A percentile compares a stretch with the other conserved stretches of the same genome.
Conservation (phyloP, 2,113 vertebrate species). For the Sebastes schlegelii region DNA sequence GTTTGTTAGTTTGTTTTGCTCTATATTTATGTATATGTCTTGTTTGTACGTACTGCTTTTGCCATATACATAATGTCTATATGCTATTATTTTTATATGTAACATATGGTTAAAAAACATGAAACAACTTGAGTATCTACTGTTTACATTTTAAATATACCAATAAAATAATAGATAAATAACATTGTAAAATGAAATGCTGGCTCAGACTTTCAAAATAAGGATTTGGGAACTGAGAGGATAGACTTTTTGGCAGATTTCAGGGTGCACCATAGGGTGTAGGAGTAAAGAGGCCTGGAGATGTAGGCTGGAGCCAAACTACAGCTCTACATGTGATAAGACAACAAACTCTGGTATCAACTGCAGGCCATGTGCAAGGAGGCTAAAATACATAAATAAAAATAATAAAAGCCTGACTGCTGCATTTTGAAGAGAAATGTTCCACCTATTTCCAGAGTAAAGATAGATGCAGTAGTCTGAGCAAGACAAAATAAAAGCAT, state of each 20-base stretch:
- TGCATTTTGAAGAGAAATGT: not conserved
- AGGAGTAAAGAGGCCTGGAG: slow-evolving; percentile 2
- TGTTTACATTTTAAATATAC: too few species aligned
- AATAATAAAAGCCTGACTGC: not conserved
- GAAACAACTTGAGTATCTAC: too few species aligned
- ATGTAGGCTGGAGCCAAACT: slow-evolving; percentile 9
- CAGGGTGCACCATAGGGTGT: not conserved
- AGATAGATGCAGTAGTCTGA: not conserved
- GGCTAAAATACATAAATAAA: not conserved
- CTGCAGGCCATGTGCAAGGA: not conserved
- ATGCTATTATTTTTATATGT: too few species aligned
- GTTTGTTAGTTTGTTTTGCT: too few species aligned
- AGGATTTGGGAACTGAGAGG: not conserved
- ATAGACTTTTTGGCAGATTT: slow-evolving; percentile 30
- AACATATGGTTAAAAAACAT: too few species aligned
- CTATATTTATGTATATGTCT: too few species aligned
- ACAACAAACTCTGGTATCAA: slow-evolving; percentile 12
- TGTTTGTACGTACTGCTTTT: too few species aligned
- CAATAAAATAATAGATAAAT: too few species aligned
- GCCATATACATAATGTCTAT: too few species aligned
- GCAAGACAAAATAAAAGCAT: not conserved
- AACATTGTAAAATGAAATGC: not conserved
- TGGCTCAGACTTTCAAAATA: not conserved
- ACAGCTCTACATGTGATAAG: slow-evolving; percentile 20
- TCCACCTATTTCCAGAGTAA: not conserved